These are phyloP conservation scores for Eristalis arbustorum DNA, from an alignment of 2,888 invertebrate species.

Conservation along the genomic window DNA sequence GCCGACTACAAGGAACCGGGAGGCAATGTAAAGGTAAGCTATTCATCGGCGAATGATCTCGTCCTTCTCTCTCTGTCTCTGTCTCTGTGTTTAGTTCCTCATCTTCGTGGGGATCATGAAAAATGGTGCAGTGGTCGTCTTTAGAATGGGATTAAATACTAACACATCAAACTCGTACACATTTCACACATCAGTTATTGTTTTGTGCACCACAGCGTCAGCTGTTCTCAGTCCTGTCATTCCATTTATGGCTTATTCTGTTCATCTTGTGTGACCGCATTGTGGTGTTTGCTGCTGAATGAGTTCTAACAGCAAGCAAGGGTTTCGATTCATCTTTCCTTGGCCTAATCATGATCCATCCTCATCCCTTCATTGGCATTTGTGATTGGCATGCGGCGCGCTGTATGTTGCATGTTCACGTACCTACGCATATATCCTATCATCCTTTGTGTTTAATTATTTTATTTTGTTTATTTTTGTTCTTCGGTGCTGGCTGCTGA, in stretches of 20 bases:
- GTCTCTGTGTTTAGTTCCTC: background rate
- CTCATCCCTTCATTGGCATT: constrained; percentile 12
- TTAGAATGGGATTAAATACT: background rate
- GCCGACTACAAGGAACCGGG: constrained; percentile 93
- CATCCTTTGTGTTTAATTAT: constrained; percentile 24
- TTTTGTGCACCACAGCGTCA: constrained; percentile 40
- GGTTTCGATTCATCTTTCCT: constrained; percentile 36
- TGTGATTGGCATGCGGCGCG: constrained; percentile 47
- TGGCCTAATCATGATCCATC: constrained; percentile 33
- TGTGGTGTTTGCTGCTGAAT: constrained; percentile 25
- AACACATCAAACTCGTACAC: constrained; percentile 17
- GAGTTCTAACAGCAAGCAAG: constrained; percentile 44
- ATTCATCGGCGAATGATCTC: background rate
- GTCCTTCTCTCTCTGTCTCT: background rate
- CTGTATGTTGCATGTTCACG: constrained; percentile 32
- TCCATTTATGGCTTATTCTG: constrained; percentile 3
- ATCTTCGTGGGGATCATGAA: background rate
- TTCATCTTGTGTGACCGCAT: constrained; percentile 2
- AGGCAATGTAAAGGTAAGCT: constrained; percentile 92
- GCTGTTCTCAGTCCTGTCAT: constrained; percentile 38
- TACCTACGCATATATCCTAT: constrained; percentile 10
- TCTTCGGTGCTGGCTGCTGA: constrained; percentile 46
- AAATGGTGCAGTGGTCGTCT: constrained; percentile 5
- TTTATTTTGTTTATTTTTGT: constrained; percentile 35
- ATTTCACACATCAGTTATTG: constrained; percentile 39